These are phyloP conservation scores for Megastigmus dorsalis DNA, from an alignment of 2,888 invertebrate genomes.

Conservation along the genomic window DNA sequence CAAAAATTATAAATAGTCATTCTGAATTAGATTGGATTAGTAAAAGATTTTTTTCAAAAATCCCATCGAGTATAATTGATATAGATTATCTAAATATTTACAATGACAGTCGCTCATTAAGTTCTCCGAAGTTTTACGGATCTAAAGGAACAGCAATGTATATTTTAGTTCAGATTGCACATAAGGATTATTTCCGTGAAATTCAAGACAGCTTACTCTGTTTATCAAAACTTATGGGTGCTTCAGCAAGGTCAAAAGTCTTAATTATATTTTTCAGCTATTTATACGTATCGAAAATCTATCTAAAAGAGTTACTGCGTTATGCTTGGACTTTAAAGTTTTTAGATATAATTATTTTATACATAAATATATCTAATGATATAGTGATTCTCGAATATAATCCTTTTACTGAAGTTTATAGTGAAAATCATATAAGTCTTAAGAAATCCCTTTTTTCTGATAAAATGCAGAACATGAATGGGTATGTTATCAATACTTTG, in stretches of 20 bases:
- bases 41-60: no score
- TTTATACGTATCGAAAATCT: neutral
- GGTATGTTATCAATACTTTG: neutral
- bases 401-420: neutral
- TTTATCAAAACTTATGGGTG: neutral
- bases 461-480: neutral
- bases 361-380: neutral
- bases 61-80: no score
- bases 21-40: no score
- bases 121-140: no score
- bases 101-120: no score
- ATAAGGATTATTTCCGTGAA: neutral
- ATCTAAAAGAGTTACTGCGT: neutral
- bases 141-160: no score
- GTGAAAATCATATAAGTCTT: neutral
- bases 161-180: no score
- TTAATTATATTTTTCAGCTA: neutral
- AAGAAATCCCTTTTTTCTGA: neutral
- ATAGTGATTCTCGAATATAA: neutral
- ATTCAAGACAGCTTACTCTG: neutral
- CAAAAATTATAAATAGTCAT: no score
- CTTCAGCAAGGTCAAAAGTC: neutral
- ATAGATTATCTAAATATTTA: no score
- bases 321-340: conserved; percentile 5
- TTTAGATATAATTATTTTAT: neutral